phyloP scores from a whole-genome alignment of 2,888 invertebrate genomes.

The Oegoconia quadripuncta region DNA sequence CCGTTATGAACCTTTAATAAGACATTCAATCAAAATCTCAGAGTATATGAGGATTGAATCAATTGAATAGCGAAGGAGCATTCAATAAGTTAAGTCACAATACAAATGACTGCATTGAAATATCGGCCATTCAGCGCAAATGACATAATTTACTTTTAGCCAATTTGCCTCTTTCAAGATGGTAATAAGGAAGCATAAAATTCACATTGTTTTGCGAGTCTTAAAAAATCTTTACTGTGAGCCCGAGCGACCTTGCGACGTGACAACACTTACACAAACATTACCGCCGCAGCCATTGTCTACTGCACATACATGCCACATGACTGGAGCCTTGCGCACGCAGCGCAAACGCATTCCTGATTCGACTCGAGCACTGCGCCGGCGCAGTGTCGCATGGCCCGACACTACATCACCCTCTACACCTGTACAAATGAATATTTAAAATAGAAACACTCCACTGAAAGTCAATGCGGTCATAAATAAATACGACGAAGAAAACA shows the following conservation, averaged over 20 bases:
- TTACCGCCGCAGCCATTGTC: conserved; percentile 38
- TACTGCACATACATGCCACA: conserved; percentile 35
- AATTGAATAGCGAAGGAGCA: too few relatives aligned
- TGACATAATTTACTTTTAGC: too few relatives aligned
- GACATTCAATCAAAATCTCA: too few relatives aligned
- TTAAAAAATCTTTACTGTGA: conserved; percentile 3
- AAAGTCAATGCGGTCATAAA: conserved; percentile 6
- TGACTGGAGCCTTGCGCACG: conserved; percentile 39
- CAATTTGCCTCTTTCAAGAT: too few relatives aligned
- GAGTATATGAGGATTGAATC: too few relatives aligned
- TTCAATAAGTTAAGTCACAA: too few relatives aligned
- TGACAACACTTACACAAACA: conserved; percentile 54
- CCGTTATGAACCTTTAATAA: too few relatives aligned
- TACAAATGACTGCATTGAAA: too few relatives aligned
- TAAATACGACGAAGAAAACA: conserved; percentile 9
- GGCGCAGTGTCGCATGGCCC: conserved; percentile 19
- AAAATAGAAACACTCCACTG: conserved; percentile 3
- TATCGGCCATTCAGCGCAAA: too few relatives aligned
- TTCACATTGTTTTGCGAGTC: conserved; percentile 1
- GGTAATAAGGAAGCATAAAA: conserved; percentile 4
- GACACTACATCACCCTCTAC: conserved; percentile 17
- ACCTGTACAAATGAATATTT: conserved; percentile 20
- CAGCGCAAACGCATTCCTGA: conserved; percentile 65
- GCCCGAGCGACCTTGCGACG: conserved; percentile 49
- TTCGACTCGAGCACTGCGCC: conserved; percentile 43